phyloP scores from a whole-genome alignment of 2,888 invertebrate genomes.

The Caenorhabditis sp. region DNA sequence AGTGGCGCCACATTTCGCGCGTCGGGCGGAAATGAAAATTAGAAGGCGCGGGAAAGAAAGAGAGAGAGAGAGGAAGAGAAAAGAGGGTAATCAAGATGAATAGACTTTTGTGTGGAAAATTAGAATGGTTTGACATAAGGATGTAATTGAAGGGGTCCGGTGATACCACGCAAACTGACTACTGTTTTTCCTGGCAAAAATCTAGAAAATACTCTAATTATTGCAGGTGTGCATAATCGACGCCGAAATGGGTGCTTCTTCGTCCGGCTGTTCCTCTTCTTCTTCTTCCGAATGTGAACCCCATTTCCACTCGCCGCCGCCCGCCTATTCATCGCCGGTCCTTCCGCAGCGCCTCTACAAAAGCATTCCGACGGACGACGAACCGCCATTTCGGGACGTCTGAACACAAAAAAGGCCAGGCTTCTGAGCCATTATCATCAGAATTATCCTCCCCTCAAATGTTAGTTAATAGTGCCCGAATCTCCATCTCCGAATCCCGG shows the following conservation, averaged over 20 bases:
- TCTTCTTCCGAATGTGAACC: background rate
- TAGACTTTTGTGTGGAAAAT: background rate
- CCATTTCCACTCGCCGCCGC: conserved; percentile 16
- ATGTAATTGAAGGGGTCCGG: background rate
- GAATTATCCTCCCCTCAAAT: background rate
- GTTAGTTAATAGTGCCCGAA: background rate
- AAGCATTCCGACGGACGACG: conserved; percentile 16
- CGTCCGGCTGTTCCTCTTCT: background rate
- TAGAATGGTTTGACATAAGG: background rate
- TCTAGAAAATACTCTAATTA: background rate
- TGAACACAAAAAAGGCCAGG: too few relatives aligned
- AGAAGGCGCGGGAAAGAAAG: conserved; percentile 1
- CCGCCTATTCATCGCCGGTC: conserved; percentile 17
- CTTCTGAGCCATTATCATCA: too few relatives aligned
- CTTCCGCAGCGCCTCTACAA: conserved; percentile 1
- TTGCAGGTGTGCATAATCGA: conserved; percentile 48
- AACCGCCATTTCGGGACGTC: conserved; percentile 1
- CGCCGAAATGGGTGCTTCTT: background rate
- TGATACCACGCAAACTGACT: background rate
- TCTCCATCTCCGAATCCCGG: background rate
- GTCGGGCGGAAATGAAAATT: conserved; percentile 15
- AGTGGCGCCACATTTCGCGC: conserved; percentile 18
- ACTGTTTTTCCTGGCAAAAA: background rate
- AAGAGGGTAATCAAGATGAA: conserved; percentile 29
- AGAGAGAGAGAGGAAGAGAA: background rate